Evolutionary conservation across 2,888 invertebrate genomes (phyloP).

Genomic region (Bugulina stolonifera): DNA sequence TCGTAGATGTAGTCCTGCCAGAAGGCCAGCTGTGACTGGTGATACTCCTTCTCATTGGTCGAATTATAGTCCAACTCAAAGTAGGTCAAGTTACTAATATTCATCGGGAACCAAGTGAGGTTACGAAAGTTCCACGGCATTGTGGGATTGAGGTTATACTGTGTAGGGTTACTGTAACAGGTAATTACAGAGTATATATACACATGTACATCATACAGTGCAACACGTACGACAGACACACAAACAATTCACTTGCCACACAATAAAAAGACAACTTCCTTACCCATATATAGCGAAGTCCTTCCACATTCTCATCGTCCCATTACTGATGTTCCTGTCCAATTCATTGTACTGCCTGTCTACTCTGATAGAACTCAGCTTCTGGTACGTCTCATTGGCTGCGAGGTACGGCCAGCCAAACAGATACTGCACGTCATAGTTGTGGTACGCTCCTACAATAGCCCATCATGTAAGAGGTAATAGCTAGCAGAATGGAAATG

Average conservation of each 20-base stretch:
- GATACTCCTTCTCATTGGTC: slow-evolving; percentile 40
- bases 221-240: too few relatives aligned
- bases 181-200: too few relatives aligned
- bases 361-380: slow-evolving; percentile 43
- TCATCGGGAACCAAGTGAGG: slow-evolving; percentile 47
- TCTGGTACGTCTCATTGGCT: slow-evolving; percentile 45
- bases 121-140: slow-evolving; percentile 33
- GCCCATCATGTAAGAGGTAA: too few relatives aligned
- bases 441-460: slow-evolving; percentile 50
- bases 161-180: background rate
- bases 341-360: slow-evolving; percentile 47
- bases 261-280: too few relatives aligned
- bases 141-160: background rate
- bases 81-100: slow-evolving; percentile 46
- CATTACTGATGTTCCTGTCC: slow-evolving; percentile 55
- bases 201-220: too few relatives aligned
- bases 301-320: slow-evolving; percentile 54
- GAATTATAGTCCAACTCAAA: slow-evolving; percentile 43
- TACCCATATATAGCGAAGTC: slow-evolving; percentile 55
- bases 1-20: slow-evolving; percentile 45
- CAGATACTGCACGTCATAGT: slow-evolving; percentile 56
- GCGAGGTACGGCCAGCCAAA: slow-evolving; percentile 56
- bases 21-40: slow-evolving; percentile 47
- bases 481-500: too few relatives aligned
- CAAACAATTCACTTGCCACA: too few relatives aligned